These are phyloP conservation scores for Apteryx mantelli DNA, from an alignment of 2,113 vertebrate species.

Conservation along the genomic window DNA sequence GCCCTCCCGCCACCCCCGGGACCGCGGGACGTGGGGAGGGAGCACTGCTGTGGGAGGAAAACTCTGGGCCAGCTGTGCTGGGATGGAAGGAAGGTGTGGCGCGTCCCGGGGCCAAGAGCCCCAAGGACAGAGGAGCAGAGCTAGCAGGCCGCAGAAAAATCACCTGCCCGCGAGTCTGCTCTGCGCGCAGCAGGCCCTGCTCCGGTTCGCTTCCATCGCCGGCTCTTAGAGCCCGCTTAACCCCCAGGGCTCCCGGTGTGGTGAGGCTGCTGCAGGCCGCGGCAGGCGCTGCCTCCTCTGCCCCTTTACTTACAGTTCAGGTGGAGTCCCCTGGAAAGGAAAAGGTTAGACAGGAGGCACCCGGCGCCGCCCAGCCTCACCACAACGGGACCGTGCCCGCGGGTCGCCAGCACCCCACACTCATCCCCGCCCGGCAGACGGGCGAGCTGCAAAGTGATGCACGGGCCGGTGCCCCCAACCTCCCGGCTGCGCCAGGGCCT, in stretches of 20 bases:
- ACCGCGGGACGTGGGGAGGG: slow-evolving; percentile 69
- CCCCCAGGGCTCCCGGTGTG: background rate
- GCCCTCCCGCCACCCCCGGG: slow-evolving; percentile 60
- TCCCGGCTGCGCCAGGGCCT: slow-evolving; percentile 58
- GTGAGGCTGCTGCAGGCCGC: slow-evolving; percentile 15
- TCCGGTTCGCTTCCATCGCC: background rate
- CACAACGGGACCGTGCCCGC: slow-evolving; percentile 21
- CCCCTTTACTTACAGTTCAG: slow-evolving; percentile 77
- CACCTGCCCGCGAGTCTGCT: background rate
- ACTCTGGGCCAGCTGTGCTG: slow-evolving; percentile 58
- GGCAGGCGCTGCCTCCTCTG: slow-evolving; percentile 56
- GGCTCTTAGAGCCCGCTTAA: background rate
- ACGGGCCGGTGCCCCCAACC: background rate
- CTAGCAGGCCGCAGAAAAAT: background rate
- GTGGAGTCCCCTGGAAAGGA: slow-evolving; percentile 53
- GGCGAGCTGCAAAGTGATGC: background rate
- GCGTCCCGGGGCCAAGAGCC: background rate
- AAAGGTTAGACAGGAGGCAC: slow-evolving; percentile 72
- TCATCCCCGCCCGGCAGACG: background rate
- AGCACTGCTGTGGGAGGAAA: slow-evolving; percentile 65
- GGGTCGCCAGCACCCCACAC: background rate
- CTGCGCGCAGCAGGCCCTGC: background rate
- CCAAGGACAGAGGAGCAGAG: background rate
- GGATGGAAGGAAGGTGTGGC: slow-evolving; percentile 31
- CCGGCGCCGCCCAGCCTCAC: slow-evolving; percentile 65